Conservation (phyloP, 1,140 invertebrate species). For the Colletes latitarsis region DNA sequence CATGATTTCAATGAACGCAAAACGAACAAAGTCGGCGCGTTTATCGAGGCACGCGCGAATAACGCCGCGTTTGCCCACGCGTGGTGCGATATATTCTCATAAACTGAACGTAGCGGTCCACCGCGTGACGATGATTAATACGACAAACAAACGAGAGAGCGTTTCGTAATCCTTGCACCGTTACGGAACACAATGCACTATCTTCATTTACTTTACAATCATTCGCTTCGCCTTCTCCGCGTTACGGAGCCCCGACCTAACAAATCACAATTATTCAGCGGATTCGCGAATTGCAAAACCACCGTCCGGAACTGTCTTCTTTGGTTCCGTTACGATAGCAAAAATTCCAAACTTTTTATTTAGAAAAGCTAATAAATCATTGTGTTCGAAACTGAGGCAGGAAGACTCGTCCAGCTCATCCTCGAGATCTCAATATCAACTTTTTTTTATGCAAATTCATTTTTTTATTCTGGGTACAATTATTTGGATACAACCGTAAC, state of each 20-base stretch:
- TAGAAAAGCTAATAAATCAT: too few relatives aligned
- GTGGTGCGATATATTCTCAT: background rate
- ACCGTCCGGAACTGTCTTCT: background rate
- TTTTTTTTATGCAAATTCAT: too few relatives aligned
- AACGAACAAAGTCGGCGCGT: background rate
- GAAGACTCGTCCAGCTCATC: too few relatives aligned
- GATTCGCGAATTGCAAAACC: constrained; percentile 1
- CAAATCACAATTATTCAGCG: constrained; percentile 32
- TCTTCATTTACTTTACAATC: constrained; percentile 16
- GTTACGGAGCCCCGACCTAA: background rate
- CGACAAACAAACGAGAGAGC: constrained; percentile 7
- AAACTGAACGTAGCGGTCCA: background rate
- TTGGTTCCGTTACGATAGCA: too few relatives aligned
- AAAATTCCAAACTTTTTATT: background rate
- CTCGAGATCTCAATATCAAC: too few relatives aligned
- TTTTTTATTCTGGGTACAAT: too few relatives aligned
- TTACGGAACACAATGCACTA: constrained; percentile 14
- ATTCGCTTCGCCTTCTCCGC: background rate
- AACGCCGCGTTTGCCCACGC: constrained; percentile 6
- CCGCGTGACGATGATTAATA: constrained; percentile 28
- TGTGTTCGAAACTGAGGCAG: too few relatives aligned
- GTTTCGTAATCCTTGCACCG: background rate
- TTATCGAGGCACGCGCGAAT: background rate
- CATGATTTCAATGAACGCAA: background rate
- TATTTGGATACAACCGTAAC: too few relatives aligned